phyloP scores from a whole-genome alignment of 2,797 vertebrate species.

The Chiroxiphia lanceolata region DNA sequence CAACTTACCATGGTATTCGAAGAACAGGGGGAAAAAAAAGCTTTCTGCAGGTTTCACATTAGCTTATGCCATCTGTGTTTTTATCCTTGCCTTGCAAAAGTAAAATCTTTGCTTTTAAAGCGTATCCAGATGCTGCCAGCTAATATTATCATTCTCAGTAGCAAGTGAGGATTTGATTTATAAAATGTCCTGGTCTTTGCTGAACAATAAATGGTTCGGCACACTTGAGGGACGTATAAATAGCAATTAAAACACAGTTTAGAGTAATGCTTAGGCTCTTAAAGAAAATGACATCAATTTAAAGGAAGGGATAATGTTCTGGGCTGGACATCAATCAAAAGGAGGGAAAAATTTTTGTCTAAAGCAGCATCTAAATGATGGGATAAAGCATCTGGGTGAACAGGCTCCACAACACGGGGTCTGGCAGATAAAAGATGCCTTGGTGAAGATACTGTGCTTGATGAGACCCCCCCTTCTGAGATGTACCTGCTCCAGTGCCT shows the following conservation, averaged over 20 bases:
- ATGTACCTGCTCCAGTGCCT: not conserved
- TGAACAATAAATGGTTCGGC: constrained; percentile 42
- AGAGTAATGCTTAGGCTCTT: constrained; percentile 32
- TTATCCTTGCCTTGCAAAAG: constrained; percentile 31
- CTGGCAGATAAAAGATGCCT: not conserved
- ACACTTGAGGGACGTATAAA: constrained; percentile 48
- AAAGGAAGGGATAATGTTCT: constrained; percentile 38
- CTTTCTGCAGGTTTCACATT: constrained; percentile 28
- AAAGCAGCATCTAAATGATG: constrained; percentile 13
- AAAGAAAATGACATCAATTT: constrained; percentile 54
- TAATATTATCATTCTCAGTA: constrained; percentile 34
- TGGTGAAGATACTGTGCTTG: not conserved
- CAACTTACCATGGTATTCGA: not conserved
- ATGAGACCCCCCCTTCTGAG: not conserved
- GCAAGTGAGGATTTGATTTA: constrained; percentile 51
- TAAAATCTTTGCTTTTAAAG: constrained; percentile 47
- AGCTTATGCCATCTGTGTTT: constrained; percentile 55
- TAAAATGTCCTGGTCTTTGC: constrained; percentile 31
- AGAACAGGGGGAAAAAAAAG: not conserved
- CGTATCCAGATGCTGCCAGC: constrained; percentile 50
- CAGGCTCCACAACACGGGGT: not conserved
- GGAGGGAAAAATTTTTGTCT: not conserved
- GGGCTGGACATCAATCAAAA: constrained; percentile 9
- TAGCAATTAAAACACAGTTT: constrained; percentile 64
- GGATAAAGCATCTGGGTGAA: not conserved